Percentiles rank a stretch among this genome's conserved stretches.
phyloP scores from a whole-genome alignment of 2,888 invertebrate species.

The Rugalucina vietnamica region DNA sequence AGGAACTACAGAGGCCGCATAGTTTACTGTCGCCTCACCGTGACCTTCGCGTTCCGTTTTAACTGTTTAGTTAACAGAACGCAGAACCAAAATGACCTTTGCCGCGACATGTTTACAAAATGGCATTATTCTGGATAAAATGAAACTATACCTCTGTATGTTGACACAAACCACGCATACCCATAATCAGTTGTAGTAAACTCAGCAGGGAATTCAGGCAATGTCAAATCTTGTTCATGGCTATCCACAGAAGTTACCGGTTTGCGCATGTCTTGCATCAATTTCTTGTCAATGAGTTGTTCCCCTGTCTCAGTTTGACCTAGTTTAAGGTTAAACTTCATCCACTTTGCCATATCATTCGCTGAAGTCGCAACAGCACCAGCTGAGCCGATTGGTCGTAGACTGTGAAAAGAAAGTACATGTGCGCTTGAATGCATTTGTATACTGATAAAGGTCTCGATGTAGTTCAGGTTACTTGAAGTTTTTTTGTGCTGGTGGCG shows the following conservation, averaged over 20 bases:
- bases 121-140: too few species aligned
- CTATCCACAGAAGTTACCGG: constrained; percentile 1
- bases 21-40: too few species aligned
- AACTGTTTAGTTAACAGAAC: too few species aligned
- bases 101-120: too few species aligned
- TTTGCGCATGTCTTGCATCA: constrained; percentile 35
- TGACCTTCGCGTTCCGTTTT: too few species aligned
- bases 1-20: too few species aligned
- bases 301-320: constrained; percentile 55
- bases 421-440: background rate
- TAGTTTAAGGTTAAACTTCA: constrained; percentile 66
- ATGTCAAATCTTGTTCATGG: background rate
- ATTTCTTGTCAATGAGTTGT: constrained; percentile 35
- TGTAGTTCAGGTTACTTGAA: background rate
- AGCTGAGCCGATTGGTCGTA: constrained; percentile 68
- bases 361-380: constrained; percentile 75
- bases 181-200: constrained; percentile 66
- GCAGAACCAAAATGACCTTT: too few species aligned
- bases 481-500: background rate
- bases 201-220: constrained; percentile 63
- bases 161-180: constrained; percentile 72
- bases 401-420: constrained; percentile 26
- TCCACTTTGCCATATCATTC: constrained; percentile 77
- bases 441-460: background rate
- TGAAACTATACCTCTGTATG: constrained; percentile 71